Conservation (phyloP, 2,113 vertebrate genomes). For the Phodopus roborovskii region DNA sequence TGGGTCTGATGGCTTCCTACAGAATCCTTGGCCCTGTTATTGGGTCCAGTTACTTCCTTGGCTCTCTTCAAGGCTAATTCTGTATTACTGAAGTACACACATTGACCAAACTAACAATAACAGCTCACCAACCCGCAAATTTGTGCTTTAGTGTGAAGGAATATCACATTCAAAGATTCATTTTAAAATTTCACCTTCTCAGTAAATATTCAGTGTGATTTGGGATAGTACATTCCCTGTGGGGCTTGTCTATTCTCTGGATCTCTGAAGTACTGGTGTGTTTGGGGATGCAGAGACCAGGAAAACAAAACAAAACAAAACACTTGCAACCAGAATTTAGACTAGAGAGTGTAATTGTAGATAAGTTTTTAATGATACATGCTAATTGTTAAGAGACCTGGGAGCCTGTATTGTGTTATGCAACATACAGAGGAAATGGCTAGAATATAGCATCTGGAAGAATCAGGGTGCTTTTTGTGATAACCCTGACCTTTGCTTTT, state of each 20-base stretch:
- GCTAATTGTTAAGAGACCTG: constrained; percentile 52
- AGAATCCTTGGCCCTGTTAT: neutral
- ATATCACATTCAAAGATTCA: constrained; percentile 41
- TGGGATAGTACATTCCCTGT: neutral
- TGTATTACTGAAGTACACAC: constrained; percentile 44
- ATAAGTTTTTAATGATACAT: constrained; percentile 54
- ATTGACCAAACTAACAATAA: constrained; percentile 49
- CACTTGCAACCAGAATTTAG: constrained; percentile 52
- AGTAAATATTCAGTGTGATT: constrained; percentile 49
- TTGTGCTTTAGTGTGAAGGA: constrained; percentile 50
- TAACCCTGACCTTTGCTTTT: neutral
- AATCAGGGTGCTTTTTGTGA: neutral
- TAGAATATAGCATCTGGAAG: constrained; percentile 18
- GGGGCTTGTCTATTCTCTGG: neutral
- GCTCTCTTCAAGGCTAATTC: neutral
- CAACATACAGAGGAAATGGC: neutral
- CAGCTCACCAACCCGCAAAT: neutral
- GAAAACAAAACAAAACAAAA: neutral
- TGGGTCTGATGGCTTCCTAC: neutral
- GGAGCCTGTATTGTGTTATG: neutral
- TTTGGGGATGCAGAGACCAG: constrained; percentile 23
- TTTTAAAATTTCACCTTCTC: constrained; percentile 51
- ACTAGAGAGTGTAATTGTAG: constrained; percentile 66
- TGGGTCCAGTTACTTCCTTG: neutral
- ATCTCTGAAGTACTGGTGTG: constrained; percentile 46